Evolutionary conservation across 2,797 vertebrate genomes (phyloP), one percentile per base, ranked within the genome.

Genomic region (Lateolabrax maculatus): DNA sequence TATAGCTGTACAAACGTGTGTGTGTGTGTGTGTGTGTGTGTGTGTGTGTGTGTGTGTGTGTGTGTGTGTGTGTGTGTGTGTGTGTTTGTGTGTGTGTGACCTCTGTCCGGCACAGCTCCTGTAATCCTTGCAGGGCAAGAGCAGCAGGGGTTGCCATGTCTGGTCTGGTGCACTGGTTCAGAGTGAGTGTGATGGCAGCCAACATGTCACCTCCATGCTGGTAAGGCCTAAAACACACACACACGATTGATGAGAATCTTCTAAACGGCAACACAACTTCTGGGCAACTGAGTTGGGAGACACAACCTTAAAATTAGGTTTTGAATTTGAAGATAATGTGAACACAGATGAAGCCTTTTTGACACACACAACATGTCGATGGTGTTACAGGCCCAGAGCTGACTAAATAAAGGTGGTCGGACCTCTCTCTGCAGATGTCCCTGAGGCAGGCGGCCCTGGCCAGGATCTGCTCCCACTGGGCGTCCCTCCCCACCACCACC

Each of bases 191-290:
- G 74, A 98, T 97, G 43, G 96, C 96, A 60, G 98, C 97, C 83
- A 99, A 72, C 98, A 99, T 99, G 87, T 99, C 98, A 7, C 97
- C 97, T 60, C 96, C 98, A 3, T 99, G 98, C 77, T 99, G 98
- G 89, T 99, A 98, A 0, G 98, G 97, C 80, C 98, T 99, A 80
- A 25, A 16, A 56, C 2, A 56, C 18, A 70, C 27, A 77, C 5
- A 56, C 25, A 63, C 23, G 34, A 55, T n/a, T 8, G 8, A 60
- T 29, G 27, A 44, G 0, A 0, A 12, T 16, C 4, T 23, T 1
- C 9, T 48, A 3, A 12, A 63, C 18, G 1, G 41, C 3, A 34
- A 16, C 13, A 29, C n/a, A 53, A 43, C 27, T 52, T 37, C 23
- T 48, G 43, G n/a, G 15, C 31, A 15, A 9, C 43, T 3, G 2